These are phyloP conservation scores for Sinhomidia bicolor DNA, from an alignment of 2,888 invertebrate genomes.

Conservation along the genomic window DNA sequence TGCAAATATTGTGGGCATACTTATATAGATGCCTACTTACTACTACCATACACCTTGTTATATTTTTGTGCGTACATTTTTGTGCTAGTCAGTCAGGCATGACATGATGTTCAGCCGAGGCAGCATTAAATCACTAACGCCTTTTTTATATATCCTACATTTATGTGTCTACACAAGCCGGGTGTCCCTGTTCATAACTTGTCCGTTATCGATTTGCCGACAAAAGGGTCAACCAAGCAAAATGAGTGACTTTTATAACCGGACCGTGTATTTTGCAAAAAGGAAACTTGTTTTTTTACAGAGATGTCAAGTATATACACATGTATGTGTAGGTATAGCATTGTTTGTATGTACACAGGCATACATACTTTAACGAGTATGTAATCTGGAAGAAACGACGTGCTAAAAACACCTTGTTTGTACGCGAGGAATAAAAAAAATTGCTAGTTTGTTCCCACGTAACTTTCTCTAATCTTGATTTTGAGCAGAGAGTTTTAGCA, in stretches of 20 bases:
- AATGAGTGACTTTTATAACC: background rate
- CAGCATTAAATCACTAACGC: background rate
- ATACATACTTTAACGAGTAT: background rate
- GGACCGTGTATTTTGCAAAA: background rate
- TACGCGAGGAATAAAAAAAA: background rate
- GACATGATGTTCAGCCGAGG: background rate
- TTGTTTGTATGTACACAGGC: too few species aligned
- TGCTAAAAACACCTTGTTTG: background rate
- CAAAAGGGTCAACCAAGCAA: constrained; percentile 34
- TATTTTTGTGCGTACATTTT: background rate
- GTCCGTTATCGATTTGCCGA: constrained; percentile 35
- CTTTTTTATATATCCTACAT: constrained; percentile 7
- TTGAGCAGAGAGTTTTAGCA: background rate
- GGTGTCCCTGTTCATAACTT: constrained; percentile 26
- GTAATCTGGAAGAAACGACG: background rate
- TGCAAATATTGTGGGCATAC: background rate
- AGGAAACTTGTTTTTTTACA: background rate
- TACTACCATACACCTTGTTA: background rate
- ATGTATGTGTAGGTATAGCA: too few species aligned
- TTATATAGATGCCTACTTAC: background rate
- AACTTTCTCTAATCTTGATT: constrained; percentile 1
- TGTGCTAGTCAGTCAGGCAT: too few species aligned
- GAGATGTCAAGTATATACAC: too few species aligned
- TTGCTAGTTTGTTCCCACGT: background rate
- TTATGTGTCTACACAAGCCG: background rate